phyloP scores from a whole-genome alignment of 2,113 vertebrate species.

The Ovis canadensis region DNA sequence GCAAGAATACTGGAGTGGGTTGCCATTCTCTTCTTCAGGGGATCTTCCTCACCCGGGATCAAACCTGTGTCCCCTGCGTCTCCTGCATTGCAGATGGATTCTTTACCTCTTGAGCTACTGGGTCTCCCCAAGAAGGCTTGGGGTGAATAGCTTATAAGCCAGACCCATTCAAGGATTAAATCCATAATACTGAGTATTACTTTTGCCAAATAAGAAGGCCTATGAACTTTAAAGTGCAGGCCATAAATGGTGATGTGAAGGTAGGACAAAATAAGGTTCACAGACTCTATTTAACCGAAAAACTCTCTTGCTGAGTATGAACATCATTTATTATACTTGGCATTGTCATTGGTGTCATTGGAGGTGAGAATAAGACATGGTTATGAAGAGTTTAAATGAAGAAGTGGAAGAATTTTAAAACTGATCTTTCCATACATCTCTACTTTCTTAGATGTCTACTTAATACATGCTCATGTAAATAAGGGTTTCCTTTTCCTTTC shows the following conservation, averaged over 20 bases:
- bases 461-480: neutral
- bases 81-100: neutral
- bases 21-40: neutral
- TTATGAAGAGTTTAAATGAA: neutral
- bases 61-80: neutral
- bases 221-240: neutral
- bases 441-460: neutral
- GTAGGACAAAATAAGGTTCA: neutral
- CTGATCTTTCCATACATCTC: neutral
- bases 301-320: neutral
- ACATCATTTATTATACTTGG: neutral
- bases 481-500: neutral
- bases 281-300: neutral
- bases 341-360: neutral
- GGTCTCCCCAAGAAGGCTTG: neutral
- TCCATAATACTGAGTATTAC: slow-evolving; percentile 57
- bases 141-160: slow-evolving; percentile 73
- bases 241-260: neutral
- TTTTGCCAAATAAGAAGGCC: neutral
- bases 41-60: neutral
- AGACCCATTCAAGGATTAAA: slow-evolving; percentile 68
- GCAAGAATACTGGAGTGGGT: neutral
- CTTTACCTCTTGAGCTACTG: neutral
- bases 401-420: neutral
- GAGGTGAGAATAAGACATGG: neutral